phyloP scores from a whole-genome alignment of 2,888 invertebrate species.

The Xestoiulus laeticollis region DNA sequence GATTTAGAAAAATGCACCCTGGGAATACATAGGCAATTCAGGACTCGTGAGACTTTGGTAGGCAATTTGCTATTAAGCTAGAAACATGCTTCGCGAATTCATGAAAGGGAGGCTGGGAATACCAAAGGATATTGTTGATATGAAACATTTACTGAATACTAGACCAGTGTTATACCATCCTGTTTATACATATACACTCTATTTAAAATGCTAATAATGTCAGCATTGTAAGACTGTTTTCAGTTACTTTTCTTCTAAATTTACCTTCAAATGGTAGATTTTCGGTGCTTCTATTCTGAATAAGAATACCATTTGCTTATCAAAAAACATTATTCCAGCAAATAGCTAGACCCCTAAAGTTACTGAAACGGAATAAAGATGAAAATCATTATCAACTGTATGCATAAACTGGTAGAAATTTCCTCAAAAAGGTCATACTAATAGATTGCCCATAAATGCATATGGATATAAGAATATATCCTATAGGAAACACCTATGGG shows the following conservation, averaged over 20 bases:
- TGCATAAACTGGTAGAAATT: not conserved
- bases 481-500: not conserved
- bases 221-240: not conserved
- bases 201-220: not conserved
- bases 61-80: too few relatives aligned
- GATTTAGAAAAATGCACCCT: not conserved
- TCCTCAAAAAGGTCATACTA: not conserved
- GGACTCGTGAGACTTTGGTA: too few relatives aligned
- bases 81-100: too few relatives aligned
- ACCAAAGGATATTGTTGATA: not conserved
- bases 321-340: slow-evolving; percentile 1
- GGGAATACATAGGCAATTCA: too few relatives aligned
- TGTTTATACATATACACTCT: not conserved
- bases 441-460: not conserved
- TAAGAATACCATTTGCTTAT: slow-evolving; percentile 1
- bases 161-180: not conserved
- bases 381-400: not conserved
- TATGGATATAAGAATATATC: not conserved
- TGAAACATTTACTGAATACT: not conserved
- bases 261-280: not conserved
- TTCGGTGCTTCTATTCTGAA: slow-evolving; percentile 1
- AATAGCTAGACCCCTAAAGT: not conserved
- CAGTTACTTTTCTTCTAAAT: not conserved
- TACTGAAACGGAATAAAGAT: not conserved
- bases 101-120: too few relatives aligned